phyloP scores from a whole-genome alignment of 1,140 invertebrate genomes.

The Cheumatopsyche charites region DNA sequence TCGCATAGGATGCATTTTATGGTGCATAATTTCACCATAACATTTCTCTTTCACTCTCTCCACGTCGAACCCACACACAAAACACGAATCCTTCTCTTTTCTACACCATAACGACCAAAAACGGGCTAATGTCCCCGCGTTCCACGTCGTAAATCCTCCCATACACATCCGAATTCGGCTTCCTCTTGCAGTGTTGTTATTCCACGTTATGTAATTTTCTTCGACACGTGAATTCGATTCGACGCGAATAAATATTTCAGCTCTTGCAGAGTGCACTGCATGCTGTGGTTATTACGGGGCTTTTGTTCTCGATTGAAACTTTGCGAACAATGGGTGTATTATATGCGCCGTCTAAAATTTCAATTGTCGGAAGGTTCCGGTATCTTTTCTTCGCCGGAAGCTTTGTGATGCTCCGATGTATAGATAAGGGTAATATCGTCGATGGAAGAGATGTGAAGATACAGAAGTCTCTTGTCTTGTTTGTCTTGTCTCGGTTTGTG shows the following conservation, averaged over 20 bases:
- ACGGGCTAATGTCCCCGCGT: neutral
- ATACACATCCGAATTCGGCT: too few relatives aligned
- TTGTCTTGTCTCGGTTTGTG: too few relatives aligned
- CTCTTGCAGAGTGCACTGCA: too few relatives aligned
- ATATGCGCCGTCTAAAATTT: neutral
- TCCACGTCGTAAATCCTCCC: neutral
- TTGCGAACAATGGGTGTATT: conserved; percentile 4
- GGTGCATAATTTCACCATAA: conserved; percentile 1
- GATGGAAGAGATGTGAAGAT: too few relatives aligned
- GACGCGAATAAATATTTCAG: too few relatives aligned
- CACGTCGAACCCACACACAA: neutral
- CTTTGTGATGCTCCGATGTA: conserved; percentile 14
- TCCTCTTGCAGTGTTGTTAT: too few relatives aligned
- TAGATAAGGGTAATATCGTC: conserved; percentile 10
- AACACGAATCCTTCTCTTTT: too few relatives aligned
- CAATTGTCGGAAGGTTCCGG: neutral
- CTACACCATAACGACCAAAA: neutral
- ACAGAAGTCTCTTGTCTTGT: too few relatives aligned
- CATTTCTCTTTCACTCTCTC: neutral
- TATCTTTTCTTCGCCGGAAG: neutral
- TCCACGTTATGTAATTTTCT: too few relatives aligned
- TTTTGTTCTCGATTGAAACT: neutral
- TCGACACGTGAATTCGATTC: too few relatives aligned
- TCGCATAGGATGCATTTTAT: conserved; percentile 15
- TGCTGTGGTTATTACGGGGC: too few relatives aligned